Percentiles rank a stretch among this genome's conserved stretches.
These are phyloP conservation scores for Camponotus vicinus DNA, from an alignment of 1,140 invertebrate species.

Conservation along the genomic window DNA sequence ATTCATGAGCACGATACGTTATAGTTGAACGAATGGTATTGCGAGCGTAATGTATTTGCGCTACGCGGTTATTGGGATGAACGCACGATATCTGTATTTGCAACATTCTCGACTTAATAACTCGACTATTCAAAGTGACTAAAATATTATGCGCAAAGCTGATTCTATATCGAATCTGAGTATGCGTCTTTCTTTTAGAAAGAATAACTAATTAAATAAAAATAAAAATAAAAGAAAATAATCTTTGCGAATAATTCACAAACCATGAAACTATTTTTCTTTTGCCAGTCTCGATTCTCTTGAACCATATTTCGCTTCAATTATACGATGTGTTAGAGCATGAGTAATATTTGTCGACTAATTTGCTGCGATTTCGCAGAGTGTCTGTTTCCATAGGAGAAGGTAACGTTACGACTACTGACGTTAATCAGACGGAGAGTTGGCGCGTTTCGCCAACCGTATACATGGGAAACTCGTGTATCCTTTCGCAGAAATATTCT, in stretches of 20 bases:
- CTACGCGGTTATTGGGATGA: constrained; percentile 17
- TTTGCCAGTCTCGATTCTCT: background rate
- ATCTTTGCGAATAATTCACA: background rate
- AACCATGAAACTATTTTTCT: background rate
- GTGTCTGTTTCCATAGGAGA: constrained; percentile 22
- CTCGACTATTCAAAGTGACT: constrained; percentile 19
- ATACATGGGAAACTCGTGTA: background rate
- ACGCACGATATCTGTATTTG: constrained; percentile 35
- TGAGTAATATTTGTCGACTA: constrained; percentile 19
- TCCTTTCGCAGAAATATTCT: background rate
- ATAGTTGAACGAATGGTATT: constrained; percentile 9
- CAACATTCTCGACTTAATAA: constrained; percentile 32
- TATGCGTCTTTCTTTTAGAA: background rate
- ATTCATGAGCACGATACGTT: constrained; percentile 54
- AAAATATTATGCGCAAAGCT: background rate
- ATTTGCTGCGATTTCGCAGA: constrained; percentile 30
- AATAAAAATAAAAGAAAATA: background rate
- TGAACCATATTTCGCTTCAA: background rate
- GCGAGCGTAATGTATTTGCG: constrained; percentile 33
- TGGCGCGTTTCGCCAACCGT: background rate
- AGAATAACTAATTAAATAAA: background rate
- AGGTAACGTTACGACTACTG: constrained; percentile 4
- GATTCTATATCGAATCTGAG: no score
- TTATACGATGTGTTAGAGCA: background rate
- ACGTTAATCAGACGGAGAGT: constrained; percentile 47